phyloP scores from a whole-genome alignment of 2,113 vertebrate species.

The Neoarius graeffei region DNA sequence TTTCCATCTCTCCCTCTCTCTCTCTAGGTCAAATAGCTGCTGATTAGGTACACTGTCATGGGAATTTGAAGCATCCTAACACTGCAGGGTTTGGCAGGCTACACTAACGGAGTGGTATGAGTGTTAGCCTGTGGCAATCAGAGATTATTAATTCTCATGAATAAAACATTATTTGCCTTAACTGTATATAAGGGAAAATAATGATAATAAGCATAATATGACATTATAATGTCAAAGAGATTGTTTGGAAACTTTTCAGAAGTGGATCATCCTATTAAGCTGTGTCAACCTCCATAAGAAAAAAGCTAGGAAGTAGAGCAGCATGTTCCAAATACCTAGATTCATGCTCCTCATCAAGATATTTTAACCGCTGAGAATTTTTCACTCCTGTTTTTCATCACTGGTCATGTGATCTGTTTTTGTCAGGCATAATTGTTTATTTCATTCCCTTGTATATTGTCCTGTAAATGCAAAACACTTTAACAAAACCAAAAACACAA shows the following conservation, averaged over 20 bases:
- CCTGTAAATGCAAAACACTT: background rate
- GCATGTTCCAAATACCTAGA: slow-evolving; percentile 48
- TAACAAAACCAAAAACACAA: background rate
- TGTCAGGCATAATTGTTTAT: slow-evolving; percentile 1
- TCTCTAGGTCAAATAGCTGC: slow-evolving; percentile 17
- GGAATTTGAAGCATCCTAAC: slow-evolving; percentile 41
- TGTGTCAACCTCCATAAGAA: slow-evolving; percentile 8
- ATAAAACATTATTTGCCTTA: slow-evolving; percentile 27
- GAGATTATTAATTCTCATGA: slow-evolving; percentile 15
- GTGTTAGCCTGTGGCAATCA: slow-evolving; percentile 5
- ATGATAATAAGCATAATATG: background rate
- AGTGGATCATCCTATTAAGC: slow-evolving; percentile 24
- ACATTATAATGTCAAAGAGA: background rate
- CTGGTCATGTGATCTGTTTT: background rate
- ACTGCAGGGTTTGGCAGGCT: slow-evolving; percentile 29
- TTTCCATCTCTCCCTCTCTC: background rate
- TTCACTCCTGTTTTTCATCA: background rate
- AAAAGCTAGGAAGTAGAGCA: slow-evolving; percentile 46
- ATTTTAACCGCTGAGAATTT: slow-evolving; percentile 19
- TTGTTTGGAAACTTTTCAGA: slow-evolving; percentile 33
- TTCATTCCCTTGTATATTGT: background rate
- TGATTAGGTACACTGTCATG: slow-evolving; percentile 46
- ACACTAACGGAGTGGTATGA: slow-evolving; percentile 13
- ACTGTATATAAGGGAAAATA: background rate
- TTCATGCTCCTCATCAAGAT: slow-evolving; percentile 19